Base-by-base conservation (phyloP, 1,140 invertebrate species). In the Philopotamus ludificatus region DNA sequence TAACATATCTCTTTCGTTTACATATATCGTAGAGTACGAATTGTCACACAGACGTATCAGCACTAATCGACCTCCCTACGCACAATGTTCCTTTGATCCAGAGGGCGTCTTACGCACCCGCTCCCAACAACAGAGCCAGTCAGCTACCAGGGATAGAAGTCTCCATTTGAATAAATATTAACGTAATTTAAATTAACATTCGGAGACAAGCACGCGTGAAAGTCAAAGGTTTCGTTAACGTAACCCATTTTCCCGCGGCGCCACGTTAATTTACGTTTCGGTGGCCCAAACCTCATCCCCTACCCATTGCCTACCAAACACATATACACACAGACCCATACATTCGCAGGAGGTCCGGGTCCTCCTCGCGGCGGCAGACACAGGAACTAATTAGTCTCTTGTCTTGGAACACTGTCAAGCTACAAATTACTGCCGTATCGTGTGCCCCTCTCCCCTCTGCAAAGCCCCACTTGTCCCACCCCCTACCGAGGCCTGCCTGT, bases 311-410 rank as follows among this genome's bases (percentile, higher is more conserved):
- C n/a, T n/a, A n/a, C 28, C 28, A 12, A 4, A 12, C 28, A 34
- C 4, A 34, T 34, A 12, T 12, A 34, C 28, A 34, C 28, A 34
- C 28, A 34, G n/a, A n/a, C n/a, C n/a, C n/a, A n/a, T n/a, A n/a
- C n/a, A n/a, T n/a, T n/a, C n/a, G n/a, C n/a, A 34, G 28, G 28
- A 34, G 28, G n/a, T n/a, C n/a, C n/a, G n/a, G 4, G 28, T 12
- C 28, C 28, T 34, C 12, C 22, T 10, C 39, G 23, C 15, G 12
- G 23, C 54, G 28, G 15, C 26, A 57, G 26, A 53, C 50, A 22
- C 18, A 62, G 47, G 59, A 62, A 50, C 59, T 62, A 62, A 62
- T 62, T 62, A 62, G 59, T 62, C 59, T 50, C 44, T 62, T 62
- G 59, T 62, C 59, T 62, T 50, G 59, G 44, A 49, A 62, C 34